Evolutionary conservation across 1,140 invertebrate species (phyloP), one percentile per base, ranked within the genome.

Genomic region (Trachymyrmex cornetzi): DNA sequence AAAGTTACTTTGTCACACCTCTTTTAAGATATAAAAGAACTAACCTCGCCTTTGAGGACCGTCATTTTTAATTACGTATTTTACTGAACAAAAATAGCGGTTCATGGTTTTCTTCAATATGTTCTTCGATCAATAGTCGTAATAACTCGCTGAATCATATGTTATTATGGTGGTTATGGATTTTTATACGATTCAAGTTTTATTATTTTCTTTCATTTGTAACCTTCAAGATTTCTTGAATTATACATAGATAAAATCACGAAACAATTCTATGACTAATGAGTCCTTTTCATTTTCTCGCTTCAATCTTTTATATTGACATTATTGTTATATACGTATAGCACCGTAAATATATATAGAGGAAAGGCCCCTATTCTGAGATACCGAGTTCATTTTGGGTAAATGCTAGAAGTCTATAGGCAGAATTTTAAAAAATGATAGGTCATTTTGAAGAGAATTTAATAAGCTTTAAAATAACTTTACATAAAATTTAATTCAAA

Each of bases 41-140:
- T 50, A 48, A 48, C 22, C 38, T 12, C 24, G 34, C 19, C 5
- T 38, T 44, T 61, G 50, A 44, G 57, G 34, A 44, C 3, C 34
- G 67, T 82, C 44, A 59, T 24, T 61, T 82, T 82, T 74, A 82
- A 82, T 82, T 74, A 50, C 6, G 27, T 61, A 61, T n/a, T 74
- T 72, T 61, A n/a, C 14, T 22, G 22, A 63, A 61, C 59, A 38
- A 59, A 75, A 75, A 22, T 61, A 34, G 38, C 38, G 38, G 50
- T 9, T 84, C 69, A 74, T 34, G 67, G 3, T 34, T 84, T 74
- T 30, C 53, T 82, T 74, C 12, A 38, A 59, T 72, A 48, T 22
- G 27, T 50, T 12, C 22, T 44, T 48, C 50, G 22, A 24, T 71
- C 66, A 57, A 81, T 22, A 48, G 9, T 82, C 24, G 12, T 24